phyloP scores from a whole-genome alignment of 1,140 invertebrate genomes.

The Drosophila truncata region DNA sequence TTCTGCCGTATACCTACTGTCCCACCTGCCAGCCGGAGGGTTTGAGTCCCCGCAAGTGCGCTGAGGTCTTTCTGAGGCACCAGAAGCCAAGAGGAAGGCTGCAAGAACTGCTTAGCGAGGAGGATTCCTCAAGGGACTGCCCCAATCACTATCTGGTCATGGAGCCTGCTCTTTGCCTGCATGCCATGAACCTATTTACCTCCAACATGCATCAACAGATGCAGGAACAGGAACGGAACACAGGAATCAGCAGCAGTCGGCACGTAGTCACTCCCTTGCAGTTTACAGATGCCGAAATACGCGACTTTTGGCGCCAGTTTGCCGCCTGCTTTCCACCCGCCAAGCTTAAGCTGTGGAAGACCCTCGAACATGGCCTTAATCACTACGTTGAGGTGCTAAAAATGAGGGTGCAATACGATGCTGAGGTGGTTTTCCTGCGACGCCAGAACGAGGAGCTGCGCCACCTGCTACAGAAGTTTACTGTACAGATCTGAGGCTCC shows the following conservation, averaged over 20 bases:
- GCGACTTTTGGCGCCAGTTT: conserved; percentile 72
- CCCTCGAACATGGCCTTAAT: conserved; percentile 86
- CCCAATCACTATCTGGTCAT: conserved; percentile 87
- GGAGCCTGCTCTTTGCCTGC: conserved; percentile 86
- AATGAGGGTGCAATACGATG: conserved; percentile 86
- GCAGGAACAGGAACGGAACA: conserved; percentile 42
- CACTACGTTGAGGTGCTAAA: conserved; percentile 87
- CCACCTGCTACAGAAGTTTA: conserved; percentile 85
- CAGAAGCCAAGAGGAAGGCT: not conserved
- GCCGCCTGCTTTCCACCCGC: conserved; percentile 84
- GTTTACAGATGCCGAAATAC: conserved; percentile 53
- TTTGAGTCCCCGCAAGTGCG: conserved; percentile 57
- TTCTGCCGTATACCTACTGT: conserved; percentile 88
- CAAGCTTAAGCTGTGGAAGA: conserved; percentile 86
- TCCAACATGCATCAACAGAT: conserved; percentile 65
- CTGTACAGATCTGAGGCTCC: conserved; percentile 29
- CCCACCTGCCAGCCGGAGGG: conserved; percentile 85
- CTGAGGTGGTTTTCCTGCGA: conserved; percentile 85
- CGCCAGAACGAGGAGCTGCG: conserved; percentile 87
- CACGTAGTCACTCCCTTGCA: conserved; percentile 40
- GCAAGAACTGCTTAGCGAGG: not conserved
- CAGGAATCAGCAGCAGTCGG: conserved; percentile 18
- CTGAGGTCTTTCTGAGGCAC: conserved; percentile 58
- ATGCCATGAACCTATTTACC: conserved; percentile 83
- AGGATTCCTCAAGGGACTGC: conserved; percentile 21